phyloP scores from a whole-genome alignment of 1,140 invertebrate genomes.

The Phthorimaea operculella region DNA sequence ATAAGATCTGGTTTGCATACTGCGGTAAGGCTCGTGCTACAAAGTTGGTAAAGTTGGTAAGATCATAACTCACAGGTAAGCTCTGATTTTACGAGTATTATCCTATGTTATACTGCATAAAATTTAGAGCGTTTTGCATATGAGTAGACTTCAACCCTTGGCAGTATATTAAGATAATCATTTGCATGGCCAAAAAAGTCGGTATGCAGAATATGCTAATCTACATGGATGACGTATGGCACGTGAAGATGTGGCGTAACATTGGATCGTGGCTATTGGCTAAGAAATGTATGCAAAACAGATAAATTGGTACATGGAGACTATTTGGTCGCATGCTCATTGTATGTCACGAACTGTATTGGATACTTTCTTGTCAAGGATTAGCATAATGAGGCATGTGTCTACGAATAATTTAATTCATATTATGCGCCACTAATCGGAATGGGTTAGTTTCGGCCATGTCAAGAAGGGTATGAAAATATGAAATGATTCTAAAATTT shows the following conservation, averaged over 20 bases:
- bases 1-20: background rate
- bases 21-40: background rate
- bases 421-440: too few species aligned
- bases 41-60: background rate
- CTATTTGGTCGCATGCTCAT: background rate
- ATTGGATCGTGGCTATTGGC: background rate
- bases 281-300: background rate
- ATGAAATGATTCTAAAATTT: too few species aligned
- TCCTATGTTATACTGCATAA: conserved; percentile 3
- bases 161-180: conserved; percentile 15
- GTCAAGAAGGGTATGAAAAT: too few species aligned
- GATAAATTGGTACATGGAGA: background rate
- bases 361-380: background rate
- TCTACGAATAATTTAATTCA: too few species aligned
- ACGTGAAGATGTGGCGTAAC: background rate
- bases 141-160: conserved; percentile 15
- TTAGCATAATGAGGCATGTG: too few species aligned
- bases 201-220: conserved; percentile 13
- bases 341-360: background rate
- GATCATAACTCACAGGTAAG: background rate
- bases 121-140: conserved; percentile 16
- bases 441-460: too few species aligned
- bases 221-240: background rate
- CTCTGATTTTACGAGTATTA: conserved; percentile 5
- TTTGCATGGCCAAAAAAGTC: conserved; percentile 28